These are phyloP conservation scores for Caprella mutica DNA, from an alignment of 2,888 invertebrate species.

Conservation along the genomic window DNA sequence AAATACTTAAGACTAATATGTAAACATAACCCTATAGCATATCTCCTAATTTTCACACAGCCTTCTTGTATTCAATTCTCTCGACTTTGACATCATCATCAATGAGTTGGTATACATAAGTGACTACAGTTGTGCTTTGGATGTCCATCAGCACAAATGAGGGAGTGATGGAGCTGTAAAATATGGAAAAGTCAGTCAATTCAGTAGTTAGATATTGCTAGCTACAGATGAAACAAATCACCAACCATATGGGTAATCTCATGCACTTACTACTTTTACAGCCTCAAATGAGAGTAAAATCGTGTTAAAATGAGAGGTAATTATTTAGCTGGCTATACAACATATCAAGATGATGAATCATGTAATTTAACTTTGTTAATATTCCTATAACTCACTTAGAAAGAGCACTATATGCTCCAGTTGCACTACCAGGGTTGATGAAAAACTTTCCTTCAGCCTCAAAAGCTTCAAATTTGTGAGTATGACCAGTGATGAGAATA, in stretches of 20 bases:
- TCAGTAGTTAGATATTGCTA: too few species aligned
- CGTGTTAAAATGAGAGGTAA: too few species aligned
- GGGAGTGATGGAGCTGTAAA: conserved; percentile 69
- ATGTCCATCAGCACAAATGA: conserved; percentile 99
- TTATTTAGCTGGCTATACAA: too few species aligned
- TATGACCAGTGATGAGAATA: conserved; percentile 95
- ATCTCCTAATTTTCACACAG: too few species aligned
- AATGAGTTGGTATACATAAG: conserved; percentile 93
- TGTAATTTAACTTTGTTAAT: too few species aligned
- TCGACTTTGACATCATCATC: conserved; percentile 99
- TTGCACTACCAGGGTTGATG: conserved; percentile 97
- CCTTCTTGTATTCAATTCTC: conserved; percentile 89
- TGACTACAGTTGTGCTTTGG: conserved; percentile 92
- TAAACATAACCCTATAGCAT: too few species aligned
- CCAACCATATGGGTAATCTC: too few species aligned
- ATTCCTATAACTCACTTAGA: conserved; percentile 59
- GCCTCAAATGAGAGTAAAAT: too few species aligned
- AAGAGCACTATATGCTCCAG: conserved; percentile 89
- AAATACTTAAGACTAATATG: too few species aligned
- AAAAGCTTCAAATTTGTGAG: conserved; percentile 95
- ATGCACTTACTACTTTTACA: too few species aligned
- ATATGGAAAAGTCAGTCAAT: conserved; percentile 15
- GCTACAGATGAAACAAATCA: too few species aligned
- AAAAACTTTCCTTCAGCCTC: conserved; percentile 98
- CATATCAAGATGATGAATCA: too few species aligned